These are phyloP conservation scores for Stichodactyla mertensii DNA, from an alignment of 64 coral and sea anemone genomes.

Conservation along the genomic window DNA sequence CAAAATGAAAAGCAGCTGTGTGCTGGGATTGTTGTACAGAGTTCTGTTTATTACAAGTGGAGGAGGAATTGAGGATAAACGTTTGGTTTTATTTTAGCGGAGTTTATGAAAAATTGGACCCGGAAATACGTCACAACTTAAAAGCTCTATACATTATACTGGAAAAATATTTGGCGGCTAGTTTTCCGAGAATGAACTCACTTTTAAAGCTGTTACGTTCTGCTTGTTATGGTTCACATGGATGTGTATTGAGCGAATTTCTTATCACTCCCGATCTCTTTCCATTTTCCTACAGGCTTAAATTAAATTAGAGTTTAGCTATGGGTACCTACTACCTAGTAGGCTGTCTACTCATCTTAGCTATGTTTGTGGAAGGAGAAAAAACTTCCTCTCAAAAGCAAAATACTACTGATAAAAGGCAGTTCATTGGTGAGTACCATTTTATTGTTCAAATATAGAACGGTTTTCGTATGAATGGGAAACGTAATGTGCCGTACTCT, in stretches of 20 bases:
- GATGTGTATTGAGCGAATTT: neutral
- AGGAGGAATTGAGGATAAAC: no score
- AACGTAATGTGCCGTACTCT: no score
- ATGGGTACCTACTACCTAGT: conserved; percentile 17
- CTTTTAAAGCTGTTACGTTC: no score
- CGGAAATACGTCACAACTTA: no score
- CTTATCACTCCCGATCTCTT: neutral
- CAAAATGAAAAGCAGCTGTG: no score
- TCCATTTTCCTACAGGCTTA: neutral
- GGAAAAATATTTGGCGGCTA: no score
- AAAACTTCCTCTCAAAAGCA: neutral
- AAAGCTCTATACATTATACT: no score
- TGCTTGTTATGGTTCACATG: neutral
- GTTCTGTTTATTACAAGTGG: no score
- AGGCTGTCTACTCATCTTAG: conserved; percentile 4
- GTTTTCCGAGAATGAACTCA: no score
- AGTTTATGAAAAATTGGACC: no score
- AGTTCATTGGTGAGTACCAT: conserved; percentile 15
- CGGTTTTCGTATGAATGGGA: neutral
- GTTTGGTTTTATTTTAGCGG: no score
- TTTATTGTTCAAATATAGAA: neutral
- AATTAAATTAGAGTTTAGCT: neutral
- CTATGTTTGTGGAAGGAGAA: conserved; percentile 16
- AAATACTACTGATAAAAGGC: conserved; percentile 19
- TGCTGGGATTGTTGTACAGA: no score